Percentiles rank a stretch among this genome's conserved stretches.
Conservation (phyloP, 2,888 invertebrate genomes). For the Sminthurinus aureus region DNA sequence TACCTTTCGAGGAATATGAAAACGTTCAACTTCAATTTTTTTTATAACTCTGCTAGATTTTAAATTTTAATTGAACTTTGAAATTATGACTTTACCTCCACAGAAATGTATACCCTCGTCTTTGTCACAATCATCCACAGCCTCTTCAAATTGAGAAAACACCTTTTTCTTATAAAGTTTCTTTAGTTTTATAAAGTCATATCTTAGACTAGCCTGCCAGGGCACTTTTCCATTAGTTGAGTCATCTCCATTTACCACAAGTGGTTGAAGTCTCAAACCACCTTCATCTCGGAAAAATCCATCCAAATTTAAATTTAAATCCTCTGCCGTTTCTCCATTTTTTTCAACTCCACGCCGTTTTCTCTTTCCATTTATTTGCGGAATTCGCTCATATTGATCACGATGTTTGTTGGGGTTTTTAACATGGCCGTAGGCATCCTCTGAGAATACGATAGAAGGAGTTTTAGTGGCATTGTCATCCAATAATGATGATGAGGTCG, state of each 20-base stretch:
- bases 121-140: slow-evolving; percentile 44
- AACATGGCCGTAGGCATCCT: slow-evolving; percentile 18
- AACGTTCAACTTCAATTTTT: too few species aligned
- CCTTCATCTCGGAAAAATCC: background rate
- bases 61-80: background rate
- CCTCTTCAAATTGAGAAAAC: background rate
- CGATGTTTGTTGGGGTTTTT: slow-evolving; percentile 33
- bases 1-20: too few species aligned
- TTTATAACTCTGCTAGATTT: too few species aligned
- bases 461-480: background rate
- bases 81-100: slow-evolving; percentile 42
- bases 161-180: background rate
- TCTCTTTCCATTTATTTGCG: background rate
- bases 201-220: slow-evolving; percentile 55
- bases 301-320: background rate
- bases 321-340: too few species aligned
- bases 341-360: background rate
- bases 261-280: background rate
- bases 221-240: slow-evolving; percentile 49
- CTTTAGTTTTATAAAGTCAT: background rate
- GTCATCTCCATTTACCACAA: slow-evolving; percentile 56
- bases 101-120: slow-evolving; percentile 55
- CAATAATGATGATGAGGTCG: background rate
- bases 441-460: background rate
- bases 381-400: background rate